Conservation (phyloP, 2,888 invertebrate genomes). For the Lasioglossum leucozonium region DNA sequence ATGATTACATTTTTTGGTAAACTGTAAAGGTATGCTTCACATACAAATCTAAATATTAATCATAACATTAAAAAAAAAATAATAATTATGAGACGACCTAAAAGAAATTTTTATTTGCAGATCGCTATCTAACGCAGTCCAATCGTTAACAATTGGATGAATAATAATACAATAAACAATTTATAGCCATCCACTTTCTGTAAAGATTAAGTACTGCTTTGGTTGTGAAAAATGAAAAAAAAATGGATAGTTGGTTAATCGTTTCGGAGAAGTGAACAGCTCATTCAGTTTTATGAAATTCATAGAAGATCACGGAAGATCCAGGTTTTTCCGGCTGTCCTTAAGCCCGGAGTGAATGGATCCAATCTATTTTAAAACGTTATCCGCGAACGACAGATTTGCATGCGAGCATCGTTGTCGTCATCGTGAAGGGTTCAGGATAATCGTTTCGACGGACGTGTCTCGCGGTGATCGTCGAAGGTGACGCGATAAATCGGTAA, state of each 20-base stretch:
- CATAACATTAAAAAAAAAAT: too few relatives aligned
- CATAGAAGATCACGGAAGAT: background rate
- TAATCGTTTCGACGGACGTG: constrained; percentile 25
- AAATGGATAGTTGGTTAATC: too few relatives aligned
- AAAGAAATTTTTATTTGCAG: background rate
- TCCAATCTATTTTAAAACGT: constrained; percentile 11
- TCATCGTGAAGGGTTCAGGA: constrained; percentile 25
- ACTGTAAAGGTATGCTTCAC: too few relatives aligned
- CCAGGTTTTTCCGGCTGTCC: background rate
- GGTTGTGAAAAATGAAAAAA: too few relatives aligned
- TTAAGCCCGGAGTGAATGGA: constrained; percentile 25
- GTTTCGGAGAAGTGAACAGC: background rate
- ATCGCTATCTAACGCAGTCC: too few relatives aligned
- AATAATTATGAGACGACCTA: too few relatives aligned
- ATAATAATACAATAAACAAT: background rate
- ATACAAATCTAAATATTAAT: too few relatives aligned
- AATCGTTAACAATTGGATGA: background rate
- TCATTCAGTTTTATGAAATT: background rate
- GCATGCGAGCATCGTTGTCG: constrained; percentile 7
- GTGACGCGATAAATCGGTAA: constrained; percentile 38
- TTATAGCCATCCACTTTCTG: too few relatives aligned
- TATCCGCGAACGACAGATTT: constrained; percentile 7
- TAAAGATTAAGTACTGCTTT: too few relatives aligned
- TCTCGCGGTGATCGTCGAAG: constrained; percentile 30
- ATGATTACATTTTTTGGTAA: too few relatives aligned